Evolutionary conservation across 2,888 invertebrate species (phyloP), one percentile per base, ranked within the genome.

Genomic region (Pasiphila rectangulata): DNA sequence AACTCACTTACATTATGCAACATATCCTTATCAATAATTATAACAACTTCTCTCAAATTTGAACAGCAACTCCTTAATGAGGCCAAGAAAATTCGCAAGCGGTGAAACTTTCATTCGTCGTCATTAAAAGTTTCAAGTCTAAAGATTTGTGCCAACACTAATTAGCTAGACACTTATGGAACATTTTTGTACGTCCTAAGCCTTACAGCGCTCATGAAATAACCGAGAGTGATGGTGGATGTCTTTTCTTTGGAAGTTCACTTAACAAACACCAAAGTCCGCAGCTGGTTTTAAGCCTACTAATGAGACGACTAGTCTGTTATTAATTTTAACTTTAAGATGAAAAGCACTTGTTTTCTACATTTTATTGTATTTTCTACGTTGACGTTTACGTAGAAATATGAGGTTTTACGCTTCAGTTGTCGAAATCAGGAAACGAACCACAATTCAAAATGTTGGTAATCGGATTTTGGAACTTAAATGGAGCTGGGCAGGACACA

Each of bases 111-210:
- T 75, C 75, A 80, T 83, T 80, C 79, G 79, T 70, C 82, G 81
- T 84, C 85, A 83, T 87, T 86, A 87, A 86, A 87, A 87, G 82
- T 86, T 87, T 75, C 60, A 59, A 74, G 69, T 69, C 67, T 72
- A 76, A 79, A 83, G 81, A 85, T 85, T 87, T 85, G 82, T 79
- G 83, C 83, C 83, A 77, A 70, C 76, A 76, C 76, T 85, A 86
- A 87, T 86, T 86, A 86, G 81, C 82, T 65, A 72, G 76, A 77
- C 72, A 75, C 73, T 81, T 78, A 72, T 69, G 66, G 65, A 75
- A 71, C 69, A 70, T 64, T 63, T 61, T 57, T 63, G 45, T 55
- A 54, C 61, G 56, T 66, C 59, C 64, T 35, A 53, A 41, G 49
- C 51, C 53, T 63, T 64, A 60, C n/a, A 59, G 59, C 52, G 53